Base-by-base conservation (phyloP, 1,140 invertebrate species). In the Drosophila hydei region DNA sequence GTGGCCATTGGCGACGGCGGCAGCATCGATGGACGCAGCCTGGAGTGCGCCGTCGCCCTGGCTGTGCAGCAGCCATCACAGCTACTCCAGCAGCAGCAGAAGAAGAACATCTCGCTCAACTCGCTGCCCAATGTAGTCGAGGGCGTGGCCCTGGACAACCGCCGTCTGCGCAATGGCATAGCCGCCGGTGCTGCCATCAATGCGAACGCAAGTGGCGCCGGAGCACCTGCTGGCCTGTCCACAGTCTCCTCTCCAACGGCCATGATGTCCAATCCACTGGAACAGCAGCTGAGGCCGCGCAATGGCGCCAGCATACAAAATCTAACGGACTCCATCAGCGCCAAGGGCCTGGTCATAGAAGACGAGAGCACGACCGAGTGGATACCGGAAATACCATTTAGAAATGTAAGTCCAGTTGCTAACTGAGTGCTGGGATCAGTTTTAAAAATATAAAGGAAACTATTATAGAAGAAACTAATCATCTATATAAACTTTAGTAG, bases 381-480 rank as follows among this genome's bases (percentile, higher is more conserved):
- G 96, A 97, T 94, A 18, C 96, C 97, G 0, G 97, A 98, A 92
- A 97, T 97, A 89, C 97, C 97, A 2, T 98, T 98, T 84, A 96
- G 96, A 93, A 97, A 97, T 92, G 97, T 97, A 92, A 92, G 93
- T 89, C 30, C 6, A 9, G 11, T 9, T 33, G 30, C 30, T 33
- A 33, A 2, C n/a, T n/a, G n/a, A n/a, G n/a, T n/a, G n/a, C n/a
- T n/a, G n/a, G n/a, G n/a, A n/a, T n/a, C n/a, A n/a, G n/a, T n/a
- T n/a, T n/a, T n/a, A n/a, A n/a, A n/a, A n/a, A n/a, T n/a, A n/a
- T n/a, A n/a, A n/a, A n/a, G n/a, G n/a, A n/a, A n/a, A n/a, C n/a
- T n/a, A n/a, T n/a, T n/a, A n/a, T n/a, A n/a, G n/a, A 23, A 23
- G 21, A 23, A 23, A 23, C 21, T 23, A 23, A 23, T 3, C 4